Percentiles rank a stretch among this genome's conserved stretches.
Evolutionary conservation across 1,140 invertebrate species (phyloP).

Genomic region (Pogonomyrmex californicus): DNA sequence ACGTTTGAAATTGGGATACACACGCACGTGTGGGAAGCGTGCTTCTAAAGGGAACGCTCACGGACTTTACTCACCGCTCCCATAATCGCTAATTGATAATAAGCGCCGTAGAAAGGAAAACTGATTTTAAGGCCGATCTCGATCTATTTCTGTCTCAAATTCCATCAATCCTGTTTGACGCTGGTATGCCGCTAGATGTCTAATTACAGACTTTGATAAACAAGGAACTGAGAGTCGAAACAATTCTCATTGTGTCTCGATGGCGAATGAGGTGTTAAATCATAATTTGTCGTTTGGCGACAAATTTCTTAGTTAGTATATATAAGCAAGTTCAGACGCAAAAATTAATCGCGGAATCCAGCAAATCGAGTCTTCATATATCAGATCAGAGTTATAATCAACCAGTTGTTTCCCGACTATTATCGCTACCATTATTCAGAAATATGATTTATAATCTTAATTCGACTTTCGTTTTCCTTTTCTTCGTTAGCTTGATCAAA

Average conservation of each 20-base stretch:
- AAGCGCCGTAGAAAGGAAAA: neutral
- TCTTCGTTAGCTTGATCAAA: neutral
- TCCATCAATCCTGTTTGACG: neutral
- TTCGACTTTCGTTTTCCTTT: neutral
- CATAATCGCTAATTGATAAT: neutral
- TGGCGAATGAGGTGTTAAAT: neutral
- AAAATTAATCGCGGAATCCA: neutral
- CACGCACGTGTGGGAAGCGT: slow-evolving; percentile 10
- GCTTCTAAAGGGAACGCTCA: neutral
- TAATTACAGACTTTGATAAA: neutral
- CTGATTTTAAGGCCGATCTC: neutral
- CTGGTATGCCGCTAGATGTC: neutral
- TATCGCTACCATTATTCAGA: slow-evolving; percentile 17
- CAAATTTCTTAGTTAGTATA: neutral
- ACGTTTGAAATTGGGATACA: neutral
- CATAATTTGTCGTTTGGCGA: neutral
- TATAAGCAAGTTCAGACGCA: neutral
- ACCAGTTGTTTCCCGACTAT: neutral
- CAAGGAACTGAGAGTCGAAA: neutral
- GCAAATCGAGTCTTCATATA: neutral
- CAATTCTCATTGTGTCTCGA: neutral
- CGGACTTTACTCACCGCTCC: neutral
- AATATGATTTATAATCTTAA: neutral
- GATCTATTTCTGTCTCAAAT: neutral
- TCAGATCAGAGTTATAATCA: neutral